Evolutionary conservation across 2,888 invertebrate genomes (phyloP), one percentile per base, ranked within the genome.

Genomic region (Lymantria monacha): DNA sequence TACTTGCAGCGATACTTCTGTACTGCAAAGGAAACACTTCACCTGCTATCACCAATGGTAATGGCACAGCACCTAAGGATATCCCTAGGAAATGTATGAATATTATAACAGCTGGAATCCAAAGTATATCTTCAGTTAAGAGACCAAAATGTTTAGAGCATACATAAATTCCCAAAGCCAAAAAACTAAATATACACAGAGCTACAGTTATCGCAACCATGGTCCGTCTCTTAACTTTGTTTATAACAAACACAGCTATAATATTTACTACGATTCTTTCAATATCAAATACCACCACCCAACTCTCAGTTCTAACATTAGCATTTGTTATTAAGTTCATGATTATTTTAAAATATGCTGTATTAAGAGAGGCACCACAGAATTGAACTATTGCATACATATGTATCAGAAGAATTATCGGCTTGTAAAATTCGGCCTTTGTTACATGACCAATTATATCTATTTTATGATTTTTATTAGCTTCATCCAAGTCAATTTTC

Each of bases 21-120:
- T 88, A 87, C 37, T 85, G 83, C 36, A 91, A 80, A 0, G 94
- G 88, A 59, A 93, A 94, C 0, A 95, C 81, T 71, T 95, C 95
- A 0, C 94, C 94, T 43, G 93, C 92, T 83, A 95, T 91, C 5
- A 93, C 91, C 85, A 93, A 94, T 0, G 94, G n/a, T n/a, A 38
- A 8, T 2, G 12, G 13, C 12, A 12, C 13, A 1, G 13, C n/a
- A 38, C 38, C 38, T 5, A 38, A 1, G 11, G 11, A n/a, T 3
- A 38, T 13, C 7, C 11, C 7, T n/a, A 38, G 7, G 13, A n/a
- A n/a, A 7, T 38, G 38, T n/a, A 38, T 2, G 1, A 12, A 7
- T 8, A 38, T 12, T 2, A 38, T 9, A 38, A n/a, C 12, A 7
- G 8, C 12, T 8, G 38, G 38, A 11, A 38, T 38, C 8, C 38